Evolutionary conservation across 2,113 vertebrate species (phyloP).

Genomic region (Hemiscyllium ocellatum): DNA sequence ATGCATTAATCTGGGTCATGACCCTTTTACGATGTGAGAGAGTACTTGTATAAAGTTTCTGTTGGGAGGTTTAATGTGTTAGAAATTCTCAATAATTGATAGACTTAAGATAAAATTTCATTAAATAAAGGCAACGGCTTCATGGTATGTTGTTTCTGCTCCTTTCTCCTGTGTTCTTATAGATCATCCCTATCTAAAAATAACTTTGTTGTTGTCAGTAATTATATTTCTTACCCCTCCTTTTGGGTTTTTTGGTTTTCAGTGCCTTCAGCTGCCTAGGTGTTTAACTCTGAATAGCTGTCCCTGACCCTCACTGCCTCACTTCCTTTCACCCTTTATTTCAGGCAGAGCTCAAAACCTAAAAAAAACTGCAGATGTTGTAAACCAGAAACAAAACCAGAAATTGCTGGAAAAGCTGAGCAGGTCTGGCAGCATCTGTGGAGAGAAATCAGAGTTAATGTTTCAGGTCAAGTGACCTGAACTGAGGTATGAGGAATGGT

Average conservation of each 20-base stretch:
- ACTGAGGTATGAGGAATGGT: too few relatives aligned
- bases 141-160: background rate
- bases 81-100: background rate
- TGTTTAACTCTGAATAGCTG: background rate
- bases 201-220: background rate
- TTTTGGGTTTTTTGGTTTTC: too few relatives aligned
- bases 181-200: background rate
- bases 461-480: too few relatives aligned
- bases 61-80: background rate
- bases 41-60: background rate
- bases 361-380: too few relatives aligned
- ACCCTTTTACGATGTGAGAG: background rate
- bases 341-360: background rate
- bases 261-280: background rate
- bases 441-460: too few relatives aligned
- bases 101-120: background rate
- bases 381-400: too few relatives aligned
- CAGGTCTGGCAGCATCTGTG: too few relatives aligned
- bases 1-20: background rate
- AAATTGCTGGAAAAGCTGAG: too few relatives aligned
- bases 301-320: too few relatives aligned
- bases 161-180: background rate
- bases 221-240: background rate
- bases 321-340: background rate
- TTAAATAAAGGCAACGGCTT: background rate